Evolutionary conservation across 2,113 vertebrate species (phyloP), one percentile per base, ranked within the genome.

Genomic region (Solea solea): DNA sequence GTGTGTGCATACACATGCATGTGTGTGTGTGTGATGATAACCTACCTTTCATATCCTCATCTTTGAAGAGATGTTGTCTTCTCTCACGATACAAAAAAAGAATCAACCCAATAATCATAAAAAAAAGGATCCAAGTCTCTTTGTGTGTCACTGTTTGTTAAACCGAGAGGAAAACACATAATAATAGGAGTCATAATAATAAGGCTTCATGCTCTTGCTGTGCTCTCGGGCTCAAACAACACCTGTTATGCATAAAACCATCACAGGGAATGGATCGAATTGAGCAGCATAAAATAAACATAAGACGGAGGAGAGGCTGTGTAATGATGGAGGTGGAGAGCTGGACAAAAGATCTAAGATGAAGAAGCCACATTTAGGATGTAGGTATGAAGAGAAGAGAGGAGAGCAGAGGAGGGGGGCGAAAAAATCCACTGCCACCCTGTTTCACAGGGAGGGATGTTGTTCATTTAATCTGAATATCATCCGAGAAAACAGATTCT

Each of bases 161-260:
- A 51, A 82, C n/a, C 4, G 78, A 80, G 72, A 78, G 56, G 59
- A 78, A 87, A 75, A 74, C 73, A 78, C 81, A 85, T 71, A 70
- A 83, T 21, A 21, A 21, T 21, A 21, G 1, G 21, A 21, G 21
- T 21, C 21, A 21, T 21, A 21, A 21, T 21, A 21, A 21, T 82
- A 64, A 64, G 76, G 84, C 86, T 78, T 68, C 87, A 83, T 87
- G 77, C 80, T 85, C 84, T 46, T 49, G 86, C 69, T 69, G 77
- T 80, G 84, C 83, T 86, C 66, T 74, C 81, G 12, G 64, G 74
- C 83, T 83, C 78, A 70, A 88, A 84, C 87, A 78, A 92, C 91
- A 92, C 90, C 91, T 92, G 90, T 90, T 90, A 89, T 90, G 81
- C 89, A 88, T 82, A 81, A 86, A 92, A 89, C 87, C 88, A 88